Conservation (phyloP, 2,888 invertebrate genomes). For the Synanthedon myopaeformis region DNA sequence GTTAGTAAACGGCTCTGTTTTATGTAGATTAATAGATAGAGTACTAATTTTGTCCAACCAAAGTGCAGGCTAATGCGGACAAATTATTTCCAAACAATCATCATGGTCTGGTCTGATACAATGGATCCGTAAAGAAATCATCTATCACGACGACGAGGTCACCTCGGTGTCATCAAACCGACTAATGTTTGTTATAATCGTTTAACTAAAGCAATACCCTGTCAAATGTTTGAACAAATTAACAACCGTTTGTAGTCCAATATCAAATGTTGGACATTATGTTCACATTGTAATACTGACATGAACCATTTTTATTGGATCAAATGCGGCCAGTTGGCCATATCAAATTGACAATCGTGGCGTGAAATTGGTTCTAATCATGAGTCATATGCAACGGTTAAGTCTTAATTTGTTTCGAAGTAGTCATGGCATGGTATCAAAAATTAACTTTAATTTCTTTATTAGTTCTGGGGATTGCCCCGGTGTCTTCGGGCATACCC, state of each 20-base stretch:
- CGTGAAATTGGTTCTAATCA: slow-evolving; percentile 19
- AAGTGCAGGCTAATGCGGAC: no score
- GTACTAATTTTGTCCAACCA: no score
- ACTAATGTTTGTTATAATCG: no score
- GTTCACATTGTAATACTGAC: neutral
- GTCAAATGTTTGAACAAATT: no score
- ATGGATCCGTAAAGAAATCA: slow-evolving; percentile 18
- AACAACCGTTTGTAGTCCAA: neutral
- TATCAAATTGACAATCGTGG: slow-evolving; percentile 10
- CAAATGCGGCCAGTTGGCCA: neutral
- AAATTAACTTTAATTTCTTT: no score
- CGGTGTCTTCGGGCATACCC: no score
- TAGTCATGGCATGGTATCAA: neutral
- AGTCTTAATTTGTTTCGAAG: neutral
- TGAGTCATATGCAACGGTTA: slow-evolving; percentile 4
- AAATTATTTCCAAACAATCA: no score
- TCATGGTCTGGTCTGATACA: neutral
- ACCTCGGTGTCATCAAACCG: slow-evolving; percentile 5
- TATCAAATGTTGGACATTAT: slow-evolving; percentile 2
- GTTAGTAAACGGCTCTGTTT: no score
- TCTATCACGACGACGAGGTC: slow-evolving; percentile 20
- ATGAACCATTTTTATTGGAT: neutral
- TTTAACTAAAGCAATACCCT: no score
- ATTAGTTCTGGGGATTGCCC: no score
- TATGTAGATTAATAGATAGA: no score